These are phyloP conservation scores for Notodonta dromedarius DNA, from an alignment of 2,888 invertebrate species.

Conservation along the genomic window DNA sequence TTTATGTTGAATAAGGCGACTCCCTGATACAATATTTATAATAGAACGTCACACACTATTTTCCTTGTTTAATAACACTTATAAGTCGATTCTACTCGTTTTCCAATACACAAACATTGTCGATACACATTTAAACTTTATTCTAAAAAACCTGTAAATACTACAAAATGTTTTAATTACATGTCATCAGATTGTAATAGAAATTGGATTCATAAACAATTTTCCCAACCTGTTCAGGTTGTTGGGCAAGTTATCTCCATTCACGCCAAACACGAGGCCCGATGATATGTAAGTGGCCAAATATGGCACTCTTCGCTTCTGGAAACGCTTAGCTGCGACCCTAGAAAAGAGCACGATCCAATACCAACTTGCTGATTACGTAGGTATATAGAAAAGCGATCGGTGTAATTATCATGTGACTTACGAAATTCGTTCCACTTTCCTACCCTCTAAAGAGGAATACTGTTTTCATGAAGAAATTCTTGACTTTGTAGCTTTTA, in stretches of 20 bases:
- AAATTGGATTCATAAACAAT: slow-evolving; percentile 37
- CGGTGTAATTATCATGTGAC: slow-evolving; percentile 43
- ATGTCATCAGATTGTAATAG: slow-evolving; percentile 22
- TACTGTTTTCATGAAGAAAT: background rate
- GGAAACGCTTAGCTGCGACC: slow-evolving; percentile 68
- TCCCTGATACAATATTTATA: no score
- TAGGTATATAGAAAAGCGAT: slow-evolving; percentile 39
- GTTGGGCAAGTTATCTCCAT: slow-evolving; percentile 80
- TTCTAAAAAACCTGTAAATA: no score
- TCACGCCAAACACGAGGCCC: slow-evolving; percentile 69
- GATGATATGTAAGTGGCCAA: slow-evolving; percentile 78
- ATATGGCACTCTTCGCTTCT: slow-evolving; percentile 52
- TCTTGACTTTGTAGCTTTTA: background rate
- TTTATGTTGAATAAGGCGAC: no score
- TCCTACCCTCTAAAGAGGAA: background rate
- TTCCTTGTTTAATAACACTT: no score
- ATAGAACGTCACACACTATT: no score
- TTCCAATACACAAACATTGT: no score
- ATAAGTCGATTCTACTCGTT: no score
- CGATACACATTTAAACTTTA: no score
- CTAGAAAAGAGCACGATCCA: slow-evolving; percentile 65
- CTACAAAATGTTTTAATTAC: no score
- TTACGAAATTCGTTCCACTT: slow-evolving; percentile 29
- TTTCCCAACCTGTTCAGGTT: slow-evolving; percentile 72
- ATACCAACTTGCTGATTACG: slow-evolving; percentile 52